Percentiles rank a stretch among this genome's conserved stretches.
These are phyloP conservation scores for Amazona guildingii DNA, from an alignment of 2,113 vertebrate species.

Conservation along the genomic window DNA sequence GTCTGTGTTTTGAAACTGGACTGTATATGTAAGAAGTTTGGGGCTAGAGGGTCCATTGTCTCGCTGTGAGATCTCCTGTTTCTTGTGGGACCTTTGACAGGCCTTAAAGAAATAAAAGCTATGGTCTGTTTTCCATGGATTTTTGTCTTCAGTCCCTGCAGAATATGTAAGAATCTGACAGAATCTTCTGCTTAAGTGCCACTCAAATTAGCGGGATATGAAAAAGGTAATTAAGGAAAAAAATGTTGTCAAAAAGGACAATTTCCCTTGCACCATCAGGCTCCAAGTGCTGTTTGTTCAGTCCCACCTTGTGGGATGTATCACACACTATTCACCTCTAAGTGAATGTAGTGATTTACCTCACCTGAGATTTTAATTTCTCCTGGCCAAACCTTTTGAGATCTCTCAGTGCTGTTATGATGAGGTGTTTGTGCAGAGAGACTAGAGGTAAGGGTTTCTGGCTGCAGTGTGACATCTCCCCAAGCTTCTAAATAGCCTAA, in stretches of 20 bases:
- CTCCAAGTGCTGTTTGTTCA: neutral
- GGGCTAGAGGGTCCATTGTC: neutral
- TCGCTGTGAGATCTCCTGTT: neutral
- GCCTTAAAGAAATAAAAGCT: neutral
- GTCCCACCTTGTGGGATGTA: neutral
- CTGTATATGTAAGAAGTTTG: neutral
- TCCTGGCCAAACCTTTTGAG: neutral
- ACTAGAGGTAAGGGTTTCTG: neutral
- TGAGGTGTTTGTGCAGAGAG: neutral
- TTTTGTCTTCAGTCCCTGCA: neutral
- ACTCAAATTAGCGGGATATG: neutral
- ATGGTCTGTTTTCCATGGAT: accelerated
- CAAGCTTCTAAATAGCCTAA: neutral
- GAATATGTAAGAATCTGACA: neutral
- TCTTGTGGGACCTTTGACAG: neutral
- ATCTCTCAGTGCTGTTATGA: neutral
- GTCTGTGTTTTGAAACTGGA: neutral
- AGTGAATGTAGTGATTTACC: neutral
- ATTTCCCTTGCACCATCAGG: neutral
- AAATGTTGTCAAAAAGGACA: neutral
- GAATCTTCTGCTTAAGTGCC: neutral
- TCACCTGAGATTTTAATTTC: neutral
- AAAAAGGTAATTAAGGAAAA: neutral
- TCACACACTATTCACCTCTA: neutral
- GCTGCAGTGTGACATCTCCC: neutral